A percentile compares a stretch with the other conserved stretches of the same genome.
Evolutionary conservation across 2,113 vertebrate species (phyloP).

Genomic region (Channa maculata): DNA sequence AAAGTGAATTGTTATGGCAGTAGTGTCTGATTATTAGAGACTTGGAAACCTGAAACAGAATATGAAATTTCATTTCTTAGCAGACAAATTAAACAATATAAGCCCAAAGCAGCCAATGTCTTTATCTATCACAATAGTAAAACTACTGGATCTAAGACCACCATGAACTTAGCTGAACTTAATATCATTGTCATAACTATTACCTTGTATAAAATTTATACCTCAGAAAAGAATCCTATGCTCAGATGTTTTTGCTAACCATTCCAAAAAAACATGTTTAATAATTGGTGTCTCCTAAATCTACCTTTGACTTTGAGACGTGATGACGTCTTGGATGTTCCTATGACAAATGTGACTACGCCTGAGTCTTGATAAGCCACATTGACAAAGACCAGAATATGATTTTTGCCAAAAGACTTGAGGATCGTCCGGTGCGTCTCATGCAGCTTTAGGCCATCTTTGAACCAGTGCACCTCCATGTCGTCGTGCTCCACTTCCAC

Average conservation of each 20-base stretch:
- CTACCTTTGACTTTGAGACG: slow-evolving; percentile 95
- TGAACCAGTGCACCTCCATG: slow-evolving; percentile 89
- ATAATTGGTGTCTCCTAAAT: not conserved
- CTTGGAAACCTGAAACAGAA: too few species aligned
- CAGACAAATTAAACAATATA: too few species aligned
- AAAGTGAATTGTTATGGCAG: not conserved
- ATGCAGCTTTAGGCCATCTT: slow-evolving; percentile 85
- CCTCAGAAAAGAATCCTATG: too few species aligned
- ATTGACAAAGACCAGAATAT: slow-evolving; percentile 92
- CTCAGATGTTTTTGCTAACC: not conserved
- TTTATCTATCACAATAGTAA: too few species aligned
- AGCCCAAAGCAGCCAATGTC: too few species aligned
- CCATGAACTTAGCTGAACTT: too few species aligned
- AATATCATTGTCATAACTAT: too few species aligned
- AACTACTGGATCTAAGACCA: too few species aligned
- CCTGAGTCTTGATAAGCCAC: slow-evolving; percentile 90
- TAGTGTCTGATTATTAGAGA: too few species aligned
- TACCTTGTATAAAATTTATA: too few species aligned
- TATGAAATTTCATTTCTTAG: too few species aligned
- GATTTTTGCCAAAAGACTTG: slow-evolving; percentile 92
- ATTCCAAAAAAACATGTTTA: not conserved
- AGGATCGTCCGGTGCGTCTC: slow-evolving; percentile 86
- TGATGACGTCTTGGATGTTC: slow-evolving; percentile 88
- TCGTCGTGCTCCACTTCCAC: slow-evolving; percentile 88
- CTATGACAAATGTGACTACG: slow-evolving; percentile 87